phyloP scores from a whole-genome alignment of 1,140 invertebrate species.

The Zaprionus africanus region DNA sequence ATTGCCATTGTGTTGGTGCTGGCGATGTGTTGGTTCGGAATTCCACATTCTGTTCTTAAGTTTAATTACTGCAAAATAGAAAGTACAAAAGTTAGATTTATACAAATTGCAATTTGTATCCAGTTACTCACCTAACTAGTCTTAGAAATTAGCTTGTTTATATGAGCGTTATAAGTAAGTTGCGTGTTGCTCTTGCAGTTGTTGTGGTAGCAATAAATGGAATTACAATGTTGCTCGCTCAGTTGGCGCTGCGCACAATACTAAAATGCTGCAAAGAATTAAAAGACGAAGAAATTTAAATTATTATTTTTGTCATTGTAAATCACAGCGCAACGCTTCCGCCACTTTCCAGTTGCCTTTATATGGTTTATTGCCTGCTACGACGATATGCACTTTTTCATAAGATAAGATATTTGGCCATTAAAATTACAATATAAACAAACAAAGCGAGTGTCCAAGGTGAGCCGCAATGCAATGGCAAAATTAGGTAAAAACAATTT shows the following conservation, averaged over 20 bases:
- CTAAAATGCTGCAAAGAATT: conserved; percentile 68
- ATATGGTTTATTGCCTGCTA: conserved; percentile 28
- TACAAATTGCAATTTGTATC: not conserved
- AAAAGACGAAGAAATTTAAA: conserved; percentile 8
- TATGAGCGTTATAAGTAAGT: conserved; percentile 60
- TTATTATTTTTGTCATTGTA: conserved; percentile 21
- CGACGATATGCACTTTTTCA: conserved; percentile 38
- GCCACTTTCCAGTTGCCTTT: conserved; percentile 9
- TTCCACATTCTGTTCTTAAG: conserved; percentile 75
- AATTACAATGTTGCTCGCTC: conserved; percentile 60
- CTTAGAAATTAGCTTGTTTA: conserved; percentile 54
- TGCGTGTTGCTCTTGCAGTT: conserved; percentile 52
- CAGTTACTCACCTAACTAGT: conserved; percentile 64
- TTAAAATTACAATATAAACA: conserved; percentile 54
- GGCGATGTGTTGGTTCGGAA: conserved; percentile 74
- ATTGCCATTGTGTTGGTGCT: conserved; percentile 69
- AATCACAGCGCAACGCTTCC: conserved; percentile 18
- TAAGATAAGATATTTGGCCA: conserved; percentile 55
- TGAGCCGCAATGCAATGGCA: not conserved
- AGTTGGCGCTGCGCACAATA: conserved; percentile 51
- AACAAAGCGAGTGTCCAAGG: conserved; percentile 46
- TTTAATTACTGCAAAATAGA: conserved; percentile 49
- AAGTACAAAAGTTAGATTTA: not conserved
- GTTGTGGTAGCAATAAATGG: conserved; percentile 55
- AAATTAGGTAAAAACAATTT: not conserved